Evolutionary conservation across 2,797 vertebrate species (phyloP), one percentile per base, ranked within the genome.

Genomic region (Malurus leucopterus): DNA sequence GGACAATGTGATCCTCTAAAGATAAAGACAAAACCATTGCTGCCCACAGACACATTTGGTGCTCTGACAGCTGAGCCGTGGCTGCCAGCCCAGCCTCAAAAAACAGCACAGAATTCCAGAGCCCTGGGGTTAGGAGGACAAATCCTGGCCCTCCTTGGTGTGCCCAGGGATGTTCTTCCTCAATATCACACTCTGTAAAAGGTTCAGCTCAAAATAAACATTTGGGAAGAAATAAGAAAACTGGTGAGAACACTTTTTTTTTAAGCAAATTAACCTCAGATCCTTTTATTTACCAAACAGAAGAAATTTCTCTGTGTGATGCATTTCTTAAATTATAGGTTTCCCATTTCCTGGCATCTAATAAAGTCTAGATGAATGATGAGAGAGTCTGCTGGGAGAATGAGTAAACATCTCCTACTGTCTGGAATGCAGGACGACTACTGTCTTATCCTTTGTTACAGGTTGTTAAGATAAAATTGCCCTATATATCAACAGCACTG

Each of bases 401-500:
- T 67, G 89, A 94, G 93, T 95, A 93, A 96, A 94, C 93, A 94
- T 96, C 93, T 94, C 91, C 94, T 96, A 95, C 96, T 86, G 93
- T 93, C 94, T 95, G 87, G 93, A 95, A 95, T 92, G 93, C 84
- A 86, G 64, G 93, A 84, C 2, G 27, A 84, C 90, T 96, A 94
- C 91, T 94, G 90, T 95, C 92, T 94, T 96, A 94, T 95, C 93
- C 95, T 96, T 95, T 94, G 95, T 95, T 94, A 93, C 92, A 94
- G 78, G 92, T 95, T 90, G 90, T 93, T 93, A 91, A 93, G 95
- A 96, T 95, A 96, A 96, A 96, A 96, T 96, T 96, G 74, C 94
- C 95, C 93, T 89, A 95, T 96, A 95, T 93, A 95, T 96, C 95
- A 96, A 78, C 86, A 75, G 89, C 53, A 57, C 90, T 94, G 96